Conservation (phyloP, 1,140 invertebrate genomes). For the Papilio polyxenes region DNA sequence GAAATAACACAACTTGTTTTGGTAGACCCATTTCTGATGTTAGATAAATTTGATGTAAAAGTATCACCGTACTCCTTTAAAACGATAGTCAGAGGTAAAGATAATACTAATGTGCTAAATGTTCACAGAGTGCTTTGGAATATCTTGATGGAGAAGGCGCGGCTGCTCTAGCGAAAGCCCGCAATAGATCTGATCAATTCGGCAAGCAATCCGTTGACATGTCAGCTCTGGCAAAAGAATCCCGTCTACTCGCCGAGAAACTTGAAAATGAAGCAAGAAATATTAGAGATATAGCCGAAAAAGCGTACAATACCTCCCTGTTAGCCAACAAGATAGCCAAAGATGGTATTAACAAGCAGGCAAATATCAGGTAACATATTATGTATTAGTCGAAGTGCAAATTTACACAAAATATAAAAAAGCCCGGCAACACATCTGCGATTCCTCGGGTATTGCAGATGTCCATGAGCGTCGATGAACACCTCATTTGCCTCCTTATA, state of each 20-base stretch:
- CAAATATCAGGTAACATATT: constrained; percentile 84
- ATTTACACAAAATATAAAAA: too few species aligned
- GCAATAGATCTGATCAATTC: constrained; percentile 90
- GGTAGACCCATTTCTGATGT: background rate
- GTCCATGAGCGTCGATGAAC: too few species aligned
- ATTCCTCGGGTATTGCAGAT: too few species aligned
- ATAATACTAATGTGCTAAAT: constrained; percentile 18
- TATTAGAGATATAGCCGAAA: constrained; percentile 88
- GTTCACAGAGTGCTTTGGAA: constrained; percentile 84
- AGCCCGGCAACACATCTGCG: too few species aligned
- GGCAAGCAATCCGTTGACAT: constrained; percentile 95
- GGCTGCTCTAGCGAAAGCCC: constrained; percentile 88
- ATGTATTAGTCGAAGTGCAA: background rate
- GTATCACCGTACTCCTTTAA: background rate
- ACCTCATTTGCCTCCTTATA: too few species aligned
- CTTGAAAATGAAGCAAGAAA: constrained; percentile 88
- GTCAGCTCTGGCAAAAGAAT: constrained; percentile 93
- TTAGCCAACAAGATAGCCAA: constrained; percentile 91
- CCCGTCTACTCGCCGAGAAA: constrained; percentile 88
- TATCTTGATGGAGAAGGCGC: constrained; percentile 90
- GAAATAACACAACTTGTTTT: background rate
- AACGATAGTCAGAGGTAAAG: background rate
- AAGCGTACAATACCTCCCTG: constrained; percentile 90
- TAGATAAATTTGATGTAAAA: background rate
- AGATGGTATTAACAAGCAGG: constrained; percentile 89